Percentiles rank a stretch among this genome's conserved stretches.
These are phyloP conservation scores for Drosophila setifemur DNA, from an alignment of 1,140 invertebrate species.

Conservation along the genomic window DNA sequence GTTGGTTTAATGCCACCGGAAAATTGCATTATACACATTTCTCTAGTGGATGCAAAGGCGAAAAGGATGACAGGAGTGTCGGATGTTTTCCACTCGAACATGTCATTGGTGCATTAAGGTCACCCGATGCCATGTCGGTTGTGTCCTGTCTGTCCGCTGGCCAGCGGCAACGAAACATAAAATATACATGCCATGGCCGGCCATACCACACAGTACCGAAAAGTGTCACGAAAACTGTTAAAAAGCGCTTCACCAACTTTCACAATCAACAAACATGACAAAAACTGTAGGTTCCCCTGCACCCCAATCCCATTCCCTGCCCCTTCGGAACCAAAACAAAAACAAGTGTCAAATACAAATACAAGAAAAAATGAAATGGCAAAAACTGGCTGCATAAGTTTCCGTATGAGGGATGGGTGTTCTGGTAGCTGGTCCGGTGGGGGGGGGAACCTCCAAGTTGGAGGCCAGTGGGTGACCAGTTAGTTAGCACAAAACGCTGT, in stretches of 20 bases:
- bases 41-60: slow-evolving; percentile 1
- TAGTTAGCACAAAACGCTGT: slow-evolving; percentile 58
- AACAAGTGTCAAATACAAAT: slow-evolving; percentile 69
- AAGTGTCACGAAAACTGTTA: slow-evolving; percentile 76
- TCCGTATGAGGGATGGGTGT: background rate
- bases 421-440: background rate
- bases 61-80: slow-evolving; percentile 4
- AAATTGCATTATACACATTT: slow-evolving; percentile 59
- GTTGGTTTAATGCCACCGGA: slow-evolving; percentile 57
- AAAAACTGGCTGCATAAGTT: slow-evolving; percentile 64
- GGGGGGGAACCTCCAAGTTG: background rate
- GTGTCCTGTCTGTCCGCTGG: slow-evolving; percentile 13
- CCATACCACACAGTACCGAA: slow-evolving; percentile 14
- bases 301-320: background rate
- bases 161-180: slow-evolving; percentile 33
- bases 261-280: slow-evolving; percentile 78
- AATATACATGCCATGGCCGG: slow-evolving; percentile 37
- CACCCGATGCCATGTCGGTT: slow-evolving; percentile 29
- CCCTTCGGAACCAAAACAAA: slow-evolving; percentile 43
- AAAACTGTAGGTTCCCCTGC: slow-evolving; percentile 57
- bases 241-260: slow-evolving; percentile 78
- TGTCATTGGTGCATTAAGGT: slow-evolving; percentile 54
- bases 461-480: slow-evolving; percentile 29
- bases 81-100: slow-evolving; percentile 32
- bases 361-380: slow-evolving; percentile 26